These are phyloP conservation scores for Bovichtus diacanthus DNA, from an alignment of 2,797 vertebrate species.

Conservation along the genomic window DNA sequence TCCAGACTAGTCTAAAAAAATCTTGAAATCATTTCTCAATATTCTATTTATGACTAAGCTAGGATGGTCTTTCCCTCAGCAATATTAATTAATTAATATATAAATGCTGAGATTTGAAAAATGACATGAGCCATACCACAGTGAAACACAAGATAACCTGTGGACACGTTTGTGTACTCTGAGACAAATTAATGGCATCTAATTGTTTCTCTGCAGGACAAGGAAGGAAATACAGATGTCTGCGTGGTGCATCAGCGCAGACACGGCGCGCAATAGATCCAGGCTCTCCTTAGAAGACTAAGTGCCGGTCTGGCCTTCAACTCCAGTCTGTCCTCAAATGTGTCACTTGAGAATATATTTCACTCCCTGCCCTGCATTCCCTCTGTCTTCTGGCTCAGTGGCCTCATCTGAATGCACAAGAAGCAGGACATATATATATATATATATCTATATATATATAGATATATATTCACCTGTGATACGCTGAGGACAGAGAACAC, in stretches of 20 bases:
- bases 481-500: conserved; percentile 16
- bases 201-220: conserved; percentile 45
- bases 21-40: conserved; percentile 37
- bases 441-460: too few species aligned
- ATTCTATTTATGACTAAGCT: conserved; percentile 15
- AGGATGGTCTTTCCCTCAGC: background rate
- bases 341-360: conserved; percentile 42
- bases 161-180: conserved; percentile 8
- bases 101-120: conserved; percentile 9
- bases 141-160: background rate
- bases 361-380: conserved; percentile 3
- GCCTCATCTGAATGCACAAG: conserved; percentile 26
- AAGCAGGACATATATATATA: too few species aligned
- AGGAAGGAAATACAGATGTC: conserved; percentile 24
- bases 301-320: conserved; percentile 42
- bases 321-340: conserved; percentile 33
- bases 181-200: conserved; percentile 32
- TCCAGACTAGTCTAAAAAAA: conserved; percentile 17
- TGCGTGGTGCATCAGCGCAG: conserved; percentile 8
- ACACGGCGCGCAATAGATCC: conserved; percentile 39
- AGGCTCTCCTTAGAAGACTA: conserved; percentile 29
- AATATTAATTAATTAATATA: too few species aligned
- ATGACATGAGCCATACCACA: background rate
- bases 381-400: conserved; percentile 11
- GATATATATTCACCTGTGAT: conserved; percentile 21